Evolutionary conservation across 2,113 vertebrate species (phyloP).

Genomic region (Carassius carassius): DNA sequence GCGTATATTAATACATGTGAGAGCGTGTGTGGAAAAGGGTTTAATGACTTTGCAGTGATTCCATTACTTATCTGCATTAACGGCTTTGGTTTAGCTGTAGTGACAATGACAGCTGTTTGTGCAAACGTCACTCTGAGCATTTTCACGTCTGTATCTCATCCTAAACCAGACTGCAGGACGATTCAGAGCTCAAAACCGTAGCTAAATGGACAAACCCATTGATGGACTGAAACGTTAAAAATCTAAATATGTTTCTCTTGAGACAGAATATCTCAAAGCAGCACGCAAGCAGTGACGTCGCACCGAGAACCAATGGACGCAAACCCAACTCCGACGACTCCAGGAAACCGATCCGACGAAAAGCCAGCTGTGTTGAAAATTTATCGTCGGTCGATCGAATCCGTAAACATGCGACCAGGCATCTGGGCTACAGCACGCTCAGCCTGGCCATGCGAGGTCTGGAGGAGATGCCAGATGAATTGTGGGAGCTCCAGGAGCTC

Average conservation of each 20-base stretch:
- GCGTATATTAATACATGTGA: not conserved
- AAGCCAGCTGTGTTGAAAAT: constrained; percentile 71
- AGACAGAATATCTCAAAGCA: constrained; percentile 47
- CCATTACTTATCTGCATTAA: constrained; percentile 56
- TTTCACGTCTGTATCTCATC: not conserved
- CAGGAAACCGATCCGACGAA: constrained; percentile 58
- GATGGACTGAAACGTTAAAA: not conserved
- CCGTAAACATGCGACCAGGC: constrained; percentile 65
- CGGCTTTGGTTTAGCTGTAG: constrained; percentile 41
- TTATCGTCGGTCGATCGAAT: constrained; percentile 72
- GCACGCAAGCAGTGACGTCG: not conserved
- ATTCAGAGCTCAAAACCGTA: not conserved
- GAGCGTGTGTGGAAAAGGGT: constrained; percentile 23
- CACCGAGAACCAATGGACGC: constrained; percentile 71
- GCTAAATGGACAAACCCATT: not conserved
- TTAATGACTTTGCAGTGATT: constrained; percentile 47
- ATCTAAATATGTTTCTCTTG: constrained; percentile 43
- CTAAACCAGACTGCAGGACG: too few species aligned
- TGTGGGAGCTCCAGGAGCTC: constrained; percentile 88
- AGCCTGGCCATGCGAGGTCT: constrained; percentile 86
- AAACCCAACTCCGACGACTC: constrained; percentile 68
- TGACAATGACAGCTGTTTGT: constrained; percentile 52
- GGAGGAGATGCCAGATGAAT: constrained; percentile 79
- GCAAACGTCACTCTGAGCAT: not conserved
- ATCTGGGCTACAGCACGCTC: constrained; percentile 82